Evolutionary conservation across 2,888 invertebrate genomes (phyloP), one percentile per base, ranked within the genome.

Genomic region (Xiphydria camelus): DNA sequence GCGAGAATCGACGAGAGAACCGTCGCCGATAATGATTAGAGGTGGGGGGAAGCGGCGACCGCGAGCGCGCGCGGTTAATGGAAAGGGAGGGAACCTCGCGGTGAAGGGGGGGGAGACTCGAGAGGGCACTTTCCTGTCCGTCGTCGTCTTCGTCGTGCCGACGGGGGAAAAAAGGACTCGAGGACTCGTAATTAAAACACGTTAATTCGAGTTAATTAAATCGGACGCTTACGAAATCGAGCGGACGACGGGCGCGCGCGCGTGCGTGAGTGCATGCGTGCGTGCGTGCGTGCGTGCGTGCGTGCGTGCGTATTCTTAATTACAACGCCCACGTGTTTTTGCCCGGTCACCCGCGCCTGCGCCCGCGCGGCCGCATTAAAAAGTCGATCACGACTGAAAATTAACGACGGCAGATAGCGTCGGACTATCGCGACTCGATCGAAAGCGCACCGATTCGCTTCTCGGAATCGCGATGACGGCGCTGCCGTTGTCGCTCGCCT

Each of bases 141-240:
- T n/a, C n/a, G n/a, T n/a, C n/a, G n/a, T n/a, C n/a, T n/a, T n/a
- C n/a, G n/a, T n/a, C n/a, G n/a, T n/a, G n/a, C n/a, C n/a, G n/a
- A n/a, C n/a, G n/a, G n/a, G n/a, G n/a, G n/a, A n/a, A n/a, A n/a
- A n/a, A n/a, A n/a, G n/a, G n/a, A n/a, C n/a, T 41, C 21, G 45
- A 41, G 48, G 44, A 44, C 38, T 40, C 34, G 51, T 58, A 62
- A 62, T 64, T 64, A 60, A 64, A 64, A 60, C 57, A 53, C 54
- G 59, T 61, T 61, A 57, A 64, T 60, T 61, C 55, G 57, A 58
- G 55, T 59, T 59, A 64, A 64, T 64, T 64, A 61, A 64, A 64
- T 50, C 41, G 53, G 46, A 51, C 54, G 53, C 49, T 51, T 53
- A 43, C 54, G 55, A 57, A 61, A 60, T 54, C 54, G 47, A 47